A percentile compares a stretch with the other conserved stretches of the same genome.
phyloP scores from a whole-genome alignment of 2,797 vertebrate species.

The Rallus crepitans region DNA sequence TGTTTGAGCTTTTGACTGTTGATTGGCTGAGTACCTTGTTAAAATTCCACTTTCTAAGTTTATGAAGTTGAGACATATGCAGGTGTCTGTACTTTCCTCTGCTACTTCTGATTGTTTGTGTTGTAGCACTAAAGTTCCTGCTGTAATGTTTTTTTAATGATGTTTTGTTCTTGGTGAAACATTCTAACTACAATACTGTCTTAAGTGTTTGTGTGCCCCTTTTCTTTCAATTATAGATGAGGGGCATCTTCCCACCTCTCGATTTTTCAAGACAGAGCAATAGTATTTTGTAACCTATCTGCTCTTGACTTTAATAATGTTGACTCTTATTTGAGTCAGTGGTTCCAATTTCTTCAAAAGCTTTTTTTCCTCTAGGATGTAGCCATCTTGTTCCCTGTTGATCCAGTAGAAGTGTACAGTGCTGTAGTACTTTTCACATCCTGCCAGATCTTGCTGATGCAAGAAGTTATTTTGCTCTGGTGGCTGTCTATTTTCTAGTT shows the following conservation, averaged over 20 bases:
- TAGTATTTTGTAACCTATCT: neutral
- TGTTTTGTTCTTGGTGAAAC: neutral
- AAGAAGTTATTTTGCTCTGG: neutral
- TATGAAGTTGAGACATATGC: neutral
- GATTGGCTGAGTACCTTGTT: neutral
- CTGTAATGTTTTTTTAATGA: neutral
- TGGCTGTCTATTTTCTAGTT: neutral
- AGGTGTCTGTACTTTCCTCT: neutral
- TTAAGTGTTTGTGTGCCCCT: neutral
- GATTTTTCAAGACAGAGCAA: neutral
- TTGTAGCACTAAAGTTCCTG: neutral
- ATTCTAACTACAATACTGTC: neutral
- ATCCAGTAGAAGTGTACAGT: neutral
- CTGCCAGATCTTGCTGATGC: neutral
- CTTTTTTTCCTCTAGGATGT: neutral
- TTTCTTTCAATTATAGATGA: neutral
- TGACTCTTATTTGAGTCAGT: neutral
- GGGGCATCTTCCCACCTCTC: neutral
- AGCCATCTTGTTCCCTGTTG: accelerated
- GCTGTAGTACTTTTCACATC: neutral
- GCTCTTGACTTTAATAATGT: neutral
- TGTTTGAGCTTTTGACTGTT: neutral
- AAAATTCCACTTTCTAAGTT: neutral
- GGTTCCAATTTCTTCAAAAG: neutral
- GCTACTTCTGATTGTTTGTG: neutral